Conservation (phyloP, 2,113 vertebrate species). For the Mesembrinibis cayennensis region DNA sequence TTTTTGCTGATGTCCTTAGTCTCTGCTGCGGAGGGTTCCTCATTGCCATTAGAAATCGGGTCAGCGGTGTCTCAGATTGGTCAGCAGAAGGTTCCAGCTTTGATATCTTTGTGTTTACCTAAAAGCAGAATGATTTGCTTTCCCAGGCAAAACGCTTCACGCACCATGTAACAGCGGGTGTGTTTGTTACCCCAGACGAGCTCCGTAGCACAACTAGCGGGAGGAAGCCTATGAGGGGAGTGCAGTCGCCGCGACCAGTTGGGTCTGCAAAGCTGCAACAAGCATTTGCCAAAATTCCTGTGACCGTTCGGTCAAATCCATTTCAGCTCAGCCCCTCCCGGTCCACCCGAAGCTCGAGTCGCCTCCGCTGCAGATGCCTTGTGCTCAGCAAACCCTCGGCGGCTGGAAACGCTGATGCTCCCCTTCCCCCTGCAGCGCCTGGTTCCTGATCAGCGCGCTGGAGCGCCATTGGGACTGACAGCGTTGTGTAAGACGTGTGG, state of each 20-base stretch:
- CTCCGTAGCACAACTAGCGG: not conserved
- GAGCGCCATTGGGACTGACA: not conserved
- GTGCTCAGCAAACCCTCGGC: not conserved
- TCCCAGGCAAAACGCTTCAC: not conserved
- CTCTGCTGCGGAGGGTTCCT: not conserved
- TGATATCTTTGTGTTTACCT: not conserved
- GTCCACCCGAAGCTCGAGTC: accelerated
- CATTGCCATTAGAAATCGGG: accelerated
- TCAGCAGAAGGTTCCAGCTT: not conserved
- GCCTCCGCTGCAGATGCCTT: accelerated
- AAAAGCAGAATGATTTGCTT: not conserved
- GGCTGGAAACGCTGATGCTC: accelerated
- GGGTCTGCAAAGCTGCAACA: not conserved
- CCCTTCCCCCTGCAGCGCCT: not conserved
- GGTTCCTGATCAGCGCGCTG: not conserved
- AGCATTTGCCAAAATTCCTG: not conserved
- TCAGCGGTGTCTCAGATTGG: not conserved
- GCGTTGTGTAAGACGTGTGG: accelerated
- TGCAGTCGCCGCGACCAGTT: accelerated
- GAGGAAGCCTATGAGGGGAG: not conserved
- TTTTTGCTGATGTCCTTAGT: not conserved
- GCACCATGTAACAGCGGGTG: accelerated
- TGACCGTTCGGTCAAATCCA: accelerated
- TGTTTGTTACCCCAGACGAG: accelerated
- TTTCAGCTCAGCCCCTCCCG: not conserved